Percentiles rank a stretch among this genome's conserved stretches.
Conservation (phyloP, 2,797 vertebrate species). For the Myotis planiceps region DNA sequence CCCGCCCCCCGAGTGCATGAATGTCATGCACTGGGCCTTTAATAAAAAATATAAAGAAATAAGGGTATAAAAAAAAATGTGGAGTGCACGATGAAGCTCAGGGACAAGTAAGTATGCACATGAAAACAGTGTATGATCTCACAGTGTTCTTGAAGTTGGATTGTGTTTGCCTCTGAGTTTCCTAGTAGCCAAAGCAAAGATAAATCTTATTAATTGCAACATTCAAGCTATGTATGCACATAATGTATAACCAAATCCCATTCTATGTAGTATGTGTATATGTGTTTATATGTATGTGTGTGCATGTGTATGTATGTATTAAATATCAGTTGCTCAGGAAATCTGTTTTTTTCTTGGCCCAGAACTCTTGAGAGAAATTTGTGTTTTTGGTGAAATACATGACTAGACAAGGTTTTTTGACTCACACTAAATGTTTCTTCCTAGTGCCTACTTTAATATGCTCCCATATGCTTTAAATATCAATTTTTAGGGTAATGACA, state of each 20-base stretch:
- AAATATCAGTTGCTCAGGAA: neutral
- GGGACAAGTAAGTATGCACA: neutral
- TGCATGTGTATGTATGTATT: neutral
- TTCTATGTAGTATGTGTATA: neutral
- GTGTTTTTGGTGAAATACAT: neutral
- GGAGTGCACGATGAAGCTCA: neutral
- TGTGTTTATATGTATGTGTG: neutral
- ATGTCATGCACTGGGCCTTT: too few species aligned
- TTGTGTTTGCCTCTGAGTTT: neutral
- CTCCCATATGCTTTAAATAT: neutral
- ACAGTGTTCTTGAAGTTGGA: neutral
- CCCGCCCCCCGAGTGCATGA: too few species aligned
- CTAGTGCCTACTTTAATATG: constrained; percentile 7
- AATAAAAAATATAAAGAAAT: constrained; percentile 25
- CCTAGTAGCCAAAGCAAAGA: neutral
- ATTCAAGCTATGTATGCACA: neutral
- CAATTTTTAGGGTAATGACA: neutral
- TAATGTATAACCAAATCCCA: neutral
- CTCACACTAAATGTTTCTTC: neutral
- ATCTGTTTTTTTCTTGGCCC: neutral
- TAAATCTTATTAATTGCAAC: neutral
- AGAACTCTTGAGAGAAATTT: constrained; percentile 11
- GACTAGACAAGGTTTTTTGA: neutral
- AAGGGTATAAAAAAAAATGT: neutral
- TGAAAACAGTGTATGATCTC: neutral